Conservation (phyloP, 2,797 vertebrate species). For the Falco biarmicus region DNA sequence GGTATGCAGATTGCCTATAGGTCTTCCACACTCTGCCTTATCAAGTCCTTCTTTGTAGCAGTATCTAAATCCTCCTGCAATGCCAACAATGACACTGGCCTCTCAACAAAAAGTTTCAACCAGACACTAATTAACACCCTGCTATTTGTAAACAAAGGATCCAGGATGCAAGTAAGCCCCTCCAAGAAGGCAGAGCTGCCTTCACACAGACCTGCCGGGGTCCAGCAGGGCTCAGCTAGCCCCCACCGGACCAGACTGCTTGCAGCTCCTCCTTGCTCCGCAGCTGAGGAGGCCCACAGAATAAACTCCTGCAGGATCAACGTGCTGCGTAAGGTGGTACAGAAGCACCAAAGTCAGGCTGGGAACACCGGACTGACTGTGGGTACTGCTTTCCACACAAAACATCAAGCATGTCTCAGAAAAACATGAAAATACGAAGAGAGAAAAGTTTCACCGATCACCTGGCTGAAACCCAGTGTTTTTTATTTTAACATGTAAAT, state of each 20-base stretch:
- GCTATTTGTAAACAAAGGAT: neutral
- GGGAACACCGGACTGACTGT: neutral
- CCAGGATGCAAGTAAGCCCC: neutral
- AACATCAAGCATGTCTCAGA: fast-evolving
- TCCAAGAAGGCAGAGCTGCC: neutral
- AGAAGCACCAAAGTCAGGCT: neutral
- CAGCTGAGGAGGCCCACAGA: neutral
- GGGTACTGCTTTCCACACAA: neutral
- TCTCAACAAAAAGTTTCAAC: neutral
- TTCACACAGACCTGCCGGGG: neutral
- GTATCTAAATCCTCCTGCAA: neutral
- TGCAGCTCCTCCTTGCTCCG: neutral
- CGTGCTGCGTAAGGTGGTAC: neutral
- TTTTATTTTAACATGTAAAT: neutral
- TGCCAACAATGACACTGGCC: neutral
- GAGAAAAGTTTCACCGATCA: neutral
- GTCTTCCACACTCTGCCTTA: neutral
- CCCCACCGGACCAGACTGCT: neutral
- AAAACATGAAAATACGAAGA: neutral
- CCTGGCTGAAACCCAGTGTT: neutral
- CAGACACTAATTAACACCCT: neutral
- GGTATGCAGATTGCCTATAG: fast-evolving
- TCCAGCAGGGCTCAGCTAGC: neutral
- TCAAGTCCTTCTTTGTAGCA: neutral
- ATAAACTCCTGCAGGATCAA: neutral